Conservation (phyloP, 2,113 vertebrate genomes). For the Australoheros scitulus region DNA sequence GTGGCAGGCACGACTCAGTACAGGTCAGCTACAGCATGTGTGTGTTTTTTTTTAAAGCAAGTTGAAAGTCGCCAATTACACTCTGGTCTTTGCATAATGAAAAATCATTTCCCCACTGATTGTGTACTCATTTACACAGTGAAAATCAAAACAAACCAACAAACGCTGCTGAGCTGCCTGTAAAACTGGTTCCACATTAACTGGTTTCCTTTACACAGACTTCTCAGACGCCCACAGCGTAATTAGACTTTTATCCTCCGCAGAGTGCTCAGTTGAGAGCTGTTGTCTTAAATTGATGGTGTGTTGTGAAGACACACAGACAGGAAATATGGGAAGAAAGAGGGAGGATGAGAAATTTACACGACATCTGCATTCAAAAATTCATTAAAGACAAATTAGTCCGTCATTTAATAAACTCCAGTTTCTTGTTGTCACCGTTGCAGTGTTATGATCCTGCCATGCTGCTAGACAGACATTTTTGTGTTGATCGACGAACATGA, state of each 20-base stretch:
- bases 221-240: not conserved
- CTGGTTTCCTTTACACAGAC: not conserved
- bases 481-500: not conserved
- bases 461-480: slow-evolving; percentile 10
- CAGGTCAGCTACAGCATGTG: not conserved
- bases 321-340: not conserved
- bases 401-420: not conserved
- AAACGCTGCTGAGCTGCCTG: not conserved
- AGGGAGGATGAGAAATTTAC: not conserved
- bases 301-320: not conserved
- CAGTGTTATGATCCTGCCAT: not conserved
- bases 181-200: slow-evolving; percentile 9
- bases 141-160: not conserved
- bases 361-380: not conserved
- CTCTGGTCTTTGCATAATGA: not conserved
- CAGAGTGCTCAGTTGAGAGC: not conserved
- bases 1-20: not conserved
- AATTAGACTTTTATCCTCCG: not conserved
- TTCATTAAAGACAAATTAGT: not conserved
- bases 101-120: not conserved
- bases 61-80: not conserved
- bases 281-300: not conserved
- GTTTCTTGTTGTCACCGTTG: not conserved
- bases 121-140: not conserved
- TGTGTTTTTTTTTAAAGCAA: not conserved